Evolutionary conservation across 2,113 vertebrate genomes (phyloP).

Genomic region (Phoxinus phoxinus): DNA sequence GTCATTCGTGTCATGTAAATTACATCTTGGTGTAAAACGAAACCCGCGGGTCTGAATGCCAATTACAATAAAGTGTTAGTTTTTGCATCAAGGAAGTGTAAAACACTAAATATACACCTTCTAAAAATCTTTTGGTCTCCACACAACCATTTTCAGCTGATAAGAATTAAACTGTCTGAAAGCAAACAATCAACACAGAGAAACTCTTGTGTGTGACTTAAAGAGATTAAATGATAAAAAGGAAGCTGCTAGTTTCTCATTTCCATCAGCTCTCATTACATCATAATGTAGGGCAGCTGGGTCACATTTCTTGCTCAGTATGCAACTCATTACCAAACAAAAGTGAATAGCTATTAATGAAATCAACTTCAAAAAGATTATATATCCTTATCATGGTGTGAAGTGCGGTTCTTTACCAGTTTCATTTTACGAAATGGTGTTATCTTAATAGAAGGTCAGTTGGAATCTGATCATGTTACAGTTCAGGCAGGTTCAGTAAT

Average conservation of each 20-base stretch:
- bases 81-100: conserved; percentile 11
- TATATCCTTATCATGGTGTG: conserved; percentile 4
- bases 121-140: not conserved
- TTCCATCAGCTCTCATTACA: conserved; percentile 25
- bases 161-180: not conserved
- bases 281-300: conserved; percentile 19
- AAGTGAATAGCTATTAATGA: conserved; percentile 14
- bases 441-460: not conserved
- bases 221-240: conserved; percentile 32
- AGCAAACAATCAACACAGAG: conserved; percentile 13
- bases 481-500: not conserved
- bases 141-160: conserved; percentile 14
- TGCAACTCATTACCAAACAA: conserved; percentile 29
- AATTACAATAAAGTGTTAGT: not conserved
- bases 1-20: not conserved
- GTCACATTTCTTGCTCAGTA: conserved; percentile 20
- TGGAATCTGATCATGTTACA: conserved; percentile 8
- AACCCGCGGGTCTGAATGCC: not conserved
- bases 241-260: conserved; percentile 1
- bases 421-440: conserved; percentile 12
- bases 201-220: not conserved
- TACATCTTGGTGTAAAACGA: not conserved
- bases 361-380: conserved; percentile 15
- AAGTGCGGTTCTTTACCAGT: not conserved
- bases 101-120: not conserved